A percentile compares a stretch with the other conserved stretches of the same genome.
phyloP scores from a whole-genome alignment of 2,888 invertebrate species.

The Stenolophus ochropezus region DNA sequence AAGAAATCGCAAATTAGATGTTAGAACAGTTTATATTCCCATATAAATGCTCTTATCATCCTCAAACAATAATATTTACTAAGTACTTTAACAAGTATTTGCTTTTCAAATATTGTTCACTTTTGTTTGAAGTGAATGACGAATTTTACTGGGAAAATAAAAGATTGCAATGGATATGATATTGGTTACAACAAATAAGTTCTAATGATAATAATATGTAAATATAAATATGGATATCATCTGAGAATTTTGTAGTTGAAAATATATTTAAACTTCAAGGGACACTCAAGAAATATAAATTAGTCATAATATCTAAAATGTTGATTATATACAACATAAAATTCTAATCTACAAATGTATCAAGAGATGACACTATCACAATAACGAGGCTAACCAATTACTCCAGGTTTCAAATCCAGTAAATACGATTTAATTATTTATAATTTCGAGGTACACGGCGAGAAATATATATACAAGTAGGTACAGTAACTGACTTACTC shows the following conservation, averaged over 20 bases:
- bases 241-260: background rate
- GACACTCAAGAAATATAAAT: too few relatives aligned
- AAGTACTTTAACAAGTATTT: background rate
- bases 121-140: background rate
- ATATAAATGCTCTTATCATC: background rate
- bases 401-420: too few relatives aligned
- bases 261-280: too few relatives aligned
- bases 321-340: too few relatives aligned
- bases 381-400: too few relatives aligned
- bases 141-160: background rate
- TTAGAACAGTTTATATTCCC: background rate
- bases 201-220: background rate
- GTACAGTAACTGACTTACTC: too few relatives aligned
- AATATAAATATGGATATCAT: background rate
- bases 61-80: slow-evolving; percentile 10
- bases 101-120: background rate
- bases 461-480: too few relatives aligned
- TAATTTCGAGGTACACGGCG: too few relatives aligned
- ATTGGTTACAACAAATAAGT: background rate
- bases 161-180: background rate
- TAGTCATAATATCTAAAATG: too few relatives aligned
- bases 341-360: too few relatives aligned
- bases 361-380: too few relatives aligned
- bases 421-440: too few relatives aligned
- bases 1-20: slow-evolving; percentile 7